These are phyloP conservation scores for Prunella himalayana DNA, from an alignment of 2,113 vertebrate species.

Conservation along the genomic window DNA sequence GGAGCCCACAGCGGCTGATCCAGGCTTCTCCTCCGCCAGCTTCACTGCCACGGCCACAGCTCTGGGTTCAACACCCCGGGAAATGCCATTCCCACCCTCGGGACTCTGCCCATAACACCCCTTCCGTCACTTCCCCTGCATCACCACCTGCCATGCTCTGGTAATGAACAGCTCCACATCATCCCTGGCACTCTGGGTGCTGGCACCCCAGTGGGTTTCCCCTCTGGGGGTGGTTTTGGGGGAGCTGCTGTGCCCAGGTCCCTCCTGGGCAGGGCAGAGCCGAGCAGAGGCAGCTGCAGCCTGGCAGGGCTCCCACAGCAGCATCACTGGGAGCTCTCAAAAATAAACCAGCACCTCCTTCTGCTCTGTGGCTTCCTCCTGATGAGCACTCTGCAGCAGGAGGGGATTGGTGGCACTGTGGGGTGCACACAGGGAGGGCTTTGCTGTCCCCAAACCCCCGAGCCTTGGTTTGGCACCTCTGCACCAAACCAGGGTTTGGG, in stretches of 20 bases:
- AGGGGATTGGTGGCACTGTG: not conserved
- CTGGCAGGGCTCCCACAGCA: not conserved
- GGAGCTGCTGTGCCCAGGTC: not conserved
- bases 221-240: not conserved
- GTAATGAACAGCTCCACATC: accelerated
- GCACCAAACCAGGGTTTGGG: not conserved
- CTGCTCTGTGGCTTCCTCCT: not conserved
- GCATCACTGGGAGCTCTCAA: accelerated
- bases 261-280: not conserved
- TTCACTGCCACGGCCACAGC: accelerated
- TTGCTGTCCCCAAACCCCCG: not conserved
- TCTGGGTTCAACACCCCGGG: accelerated
- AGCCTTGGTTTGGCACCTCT: not conserved
- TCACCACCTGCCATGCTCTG: accelerated
- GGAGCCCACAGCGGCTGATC: accelerated
- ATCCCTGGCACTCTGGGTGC: not conserved
- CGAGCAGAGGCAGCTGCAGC: not conserved
- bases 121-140: accelerated
- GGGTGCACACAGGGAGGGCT: not conserved
- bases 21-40: accelerated
- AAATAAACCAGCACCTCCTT: not conserved
- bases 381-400: not conserved
- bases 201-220: not conserved
- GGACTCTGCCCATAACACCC: accelerated
- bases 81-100: accelerated